These are phyloP conservation scores for Sinelater perroti DNA, from an alignment of 2,888 invertebrate genomes.

Conservation along the genomic window DNA sequence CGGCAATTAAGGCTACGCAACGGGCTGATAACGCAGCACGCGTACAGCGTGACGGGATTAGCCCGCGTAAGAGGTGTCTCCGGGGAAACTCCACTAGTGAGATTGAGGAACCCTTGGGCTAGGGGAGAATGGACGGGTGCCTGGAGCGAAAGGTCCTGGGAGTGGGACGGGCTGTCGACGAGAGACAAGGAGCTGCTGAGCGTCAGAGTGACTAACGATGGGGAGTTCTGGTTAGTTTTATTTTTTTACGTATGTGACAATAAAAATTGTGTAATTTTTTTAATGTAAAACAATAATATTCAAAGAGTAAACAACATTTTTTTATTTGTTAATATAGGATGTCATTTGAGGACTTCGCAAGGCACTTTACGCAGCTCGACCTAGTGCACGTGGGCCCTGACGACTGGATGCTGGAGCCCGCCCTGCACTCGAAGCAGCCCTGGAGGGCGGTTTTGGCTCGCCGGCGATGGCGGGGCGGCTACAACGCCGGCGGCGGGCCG, in stretches of 20 bases:
- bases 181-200: slow-evolving; percentile 71
- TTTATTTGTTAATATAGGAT: slow-evolving; percentile 64
- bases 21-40: slow-evolving; percentile 73
- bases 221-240: slow-evolving; percentile 77
- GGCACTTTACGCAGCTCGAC: slow-evolving; percentile 73
- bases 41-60: slow-evolving; percentile 77
- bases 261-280: no score
- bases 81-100: slow-evolving; percentile 68
- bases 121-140: slow-evolving; percentile 76
- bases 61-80: slow-evolving; percentile 70
- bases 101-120: slow-evolving; percentile 74
- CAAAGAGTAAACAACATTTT: no score
- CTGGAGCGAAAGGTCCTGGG: slow-evolving; percentile 75
- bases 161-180: slow-evolving; percentile 73
- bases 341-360: slow-evolving; percentile 74
- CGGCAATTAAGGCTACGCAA: slow-evolving; percentile 67
- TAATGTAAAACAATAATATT: no score
- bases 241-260: no score
- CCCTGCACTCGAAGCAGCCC: slow-evolving; percentile 72
- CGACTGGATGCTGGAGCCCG: slow-evolving; percentile 76
- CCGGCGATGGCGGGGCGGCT: slow-evolving; percentile 72
- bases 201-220: slow-evolving; percentile 70
- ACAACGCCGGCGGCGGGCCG: slow-evolving; percentile 78
- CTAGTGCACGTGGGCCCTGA: slow-evolving; percentile 81
- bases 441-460: slow-evolving; percentile 77